phyloP scores from a whole-genome alignment of 1,140 invertebrate species.

The Lepidurus apus region DNA sequence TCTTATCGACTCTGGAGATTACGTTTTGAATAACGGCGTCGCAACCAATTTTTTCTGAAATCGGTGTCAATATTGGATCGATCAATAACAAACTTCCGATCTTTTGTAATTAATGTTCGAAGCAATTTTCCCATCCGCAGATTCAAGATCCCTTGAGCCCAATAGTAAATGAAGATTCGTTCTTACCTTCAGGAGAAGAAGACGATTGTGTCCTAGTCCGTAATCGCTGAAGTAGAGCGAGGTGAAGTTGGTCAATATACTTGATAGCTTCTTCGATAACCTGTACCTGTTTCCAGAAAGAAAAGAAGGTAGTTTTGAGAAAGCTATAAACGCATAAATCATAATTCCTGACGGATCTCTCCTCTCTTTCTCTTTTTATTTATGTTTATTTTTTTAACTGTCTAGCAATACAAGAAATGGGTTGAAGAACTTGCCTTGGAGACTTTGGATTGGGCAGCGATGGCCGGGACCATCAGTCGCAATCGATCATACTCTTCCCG shows the following conservation, averaged over 20 bases:
- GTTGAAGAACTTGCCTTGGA: slow-evolving; percentile 38
- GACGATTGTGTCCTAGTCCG: slow-evolving; percentile 39
- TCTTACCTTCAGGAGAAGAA: slow-evolving; percentile 39
- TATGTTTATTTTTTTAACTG: neutral
- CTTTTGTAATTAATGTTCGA: too few species aligned
- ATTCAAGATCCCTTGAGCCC: neutral
- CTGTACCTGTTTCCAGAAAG: slow-evolving; percentile 40
- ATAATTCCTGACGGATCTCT: too few species aligned
- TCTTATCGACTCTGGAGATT: too few species aligned
- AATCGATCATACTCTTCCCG: slow-evolving; percentile 39
- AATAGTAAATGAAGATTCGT: neutral
- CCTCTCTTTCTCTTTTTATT: too few species aligned
- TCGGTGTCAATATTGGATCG: too few species aligned
- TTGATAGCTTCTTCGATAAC: slow-evolving; percentile 46
- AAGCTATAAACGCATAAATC: neutral
- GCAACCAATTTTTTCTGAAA: too few species aligned
- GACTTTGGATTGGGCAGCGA: slow-evolving; percentile 38
- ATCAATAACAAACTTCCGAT: too few species aligned
- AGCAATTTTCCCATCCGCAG: too few species aligned
- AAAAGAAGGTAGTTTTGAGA: neutral
- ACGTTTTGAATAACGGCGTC: too few species aligned
- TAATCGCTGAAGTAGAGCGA: slow-evolving; percentile 42
- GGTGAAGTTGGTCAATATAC: slow-evolving; percentile 45
- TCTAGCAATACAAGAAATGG: neutral
- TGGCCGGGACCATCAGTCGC: slow-evolving; percentile 39